These are phyloP conservation scores for Epistrophe eligans DNA, from an alignment of 2,888 invertebrate genomes.

Conservation along the genomic window DNA sequence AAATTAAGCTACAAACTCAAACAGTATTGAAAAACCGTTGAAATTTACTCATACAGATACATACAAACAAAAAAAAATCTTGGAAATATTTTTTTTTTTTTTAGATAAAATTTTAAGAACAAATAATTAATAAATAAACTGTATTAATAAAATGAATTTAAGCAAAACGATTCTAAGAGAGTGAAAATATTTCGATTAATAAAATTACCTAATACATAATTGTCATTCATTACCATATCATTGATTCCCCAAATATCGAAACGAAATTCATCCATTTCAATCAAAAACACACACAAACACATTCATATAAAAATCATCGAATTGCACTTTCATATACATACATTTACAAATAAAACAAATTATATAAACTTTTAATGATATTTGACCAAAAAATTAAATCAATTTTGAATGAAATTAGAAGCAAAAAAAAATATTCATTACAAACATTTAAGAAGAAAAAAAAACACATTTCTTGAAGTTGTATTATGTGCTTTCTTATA, in stretches of 20 bases:
- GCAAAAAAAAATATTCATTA: constrained; percentile 13
- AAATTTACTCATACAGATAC: constrained; percentile 57
- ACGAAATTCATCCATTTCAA: constrained; percentile 60
- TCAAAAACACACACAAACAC: neutral
- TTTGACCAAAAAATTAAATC: constrained; percentile 59
- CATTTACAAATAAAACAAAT: constrained; percentile 36
- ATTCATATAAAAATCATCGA: constrained; percentile 60
- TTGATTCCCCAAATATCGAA: constrained; percentile 47
- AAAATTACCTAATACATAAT: constrained; percentile 2
- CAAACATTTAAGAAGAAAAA: neutral
- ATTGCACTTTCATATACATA: constrained; percentile 53
- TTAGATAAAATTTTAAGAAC: constrained; percentile 23
- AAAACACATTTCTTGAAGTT: constrained; percentile 46
- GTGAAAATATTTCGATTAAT: constrained; percentile 57
- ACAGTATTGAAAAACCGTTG: constrained; percentile 72
- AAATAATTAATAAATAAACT: constrained; percentile 28
- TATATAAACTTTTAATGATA: constrained; percentile 43
- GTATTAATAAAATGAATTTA: constrained; percentile 52
- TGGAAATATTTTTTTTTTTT: constrained; percentile 35
- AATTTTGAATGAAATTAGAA: constrained; percentile 5
- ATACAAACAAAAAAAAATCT: constrained; percentile 26
- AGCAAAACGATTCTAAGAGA: constrained; percentile 51
- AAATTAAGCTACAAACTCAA: constrained; percentile 76
- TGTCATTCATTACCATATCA: constrained; percentile 66
- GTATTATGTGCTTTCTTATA: constrained; percentile 66